phyloP scores from a whole-genome alignment of 2,888 invertebrate species.

The Agrenia bidenticulata region DNA sequence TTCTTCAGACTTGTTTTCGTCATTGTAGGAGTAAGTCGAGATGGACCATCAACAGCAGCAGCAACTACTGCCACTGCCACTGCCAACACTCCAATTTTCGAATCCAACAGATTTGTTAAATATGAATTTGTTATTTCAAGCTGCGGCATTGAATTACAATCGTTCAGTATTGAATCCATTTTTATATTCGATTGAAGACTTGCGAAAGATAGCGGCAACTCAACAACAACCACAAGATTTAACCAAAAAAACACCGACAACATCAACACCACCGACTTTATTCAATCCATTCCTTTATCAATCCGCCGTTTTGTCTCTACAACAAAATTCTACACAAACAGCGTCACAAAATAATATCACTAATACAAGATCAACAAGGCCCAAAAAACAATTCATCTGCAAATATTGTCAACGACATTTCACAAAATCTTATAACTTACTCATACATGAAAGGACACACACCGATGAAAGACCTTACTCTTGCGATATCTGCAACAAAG shows the following conservation, averaged over 20 bases:
- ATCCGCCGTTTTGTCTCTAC: neutral
- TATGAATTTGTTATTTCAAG: conserved; percentile 9
- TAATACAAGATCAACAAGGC: conserved; percentile 11
- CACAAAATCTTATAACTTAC: conserved; percentile 40
- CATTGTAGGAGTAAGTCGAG: no score
- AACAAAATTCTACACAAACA: neutral
- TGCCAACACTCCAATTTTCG: neutral
- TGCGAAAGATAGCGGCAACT: conserved; percentile 37
- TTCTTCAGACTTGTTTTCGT: no score
- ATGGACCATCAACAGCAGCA: no score
- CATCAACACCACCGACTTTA: neutral
- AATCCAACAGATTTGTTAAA: neutral
- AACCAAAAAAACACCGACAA: neutral
- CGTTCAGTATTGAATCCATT: neutral
- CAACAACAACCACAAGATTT: conserved; percentile 9
- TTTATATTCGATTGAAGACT: conserved; percentile 46
- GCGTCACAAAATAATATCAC: neutral
- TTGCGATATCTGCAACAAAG: conserved; percentile 94
- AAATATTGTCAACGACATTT: conserved; percentile 43
- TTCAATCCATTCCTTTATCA: neutral
- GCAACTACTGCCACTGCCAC: no score
- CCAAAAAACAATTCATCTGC: conserved; percentile 44
- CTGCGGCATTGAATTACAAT: conserved; percentile 3
- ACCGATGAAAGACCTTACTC: conserved; percentile 84
- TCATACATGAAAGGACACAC: conserved; percentile 47